phyloP scores from a whole-genome alignment of 1,140 invertebrate species.

The Drosophila auraria region DNA sequence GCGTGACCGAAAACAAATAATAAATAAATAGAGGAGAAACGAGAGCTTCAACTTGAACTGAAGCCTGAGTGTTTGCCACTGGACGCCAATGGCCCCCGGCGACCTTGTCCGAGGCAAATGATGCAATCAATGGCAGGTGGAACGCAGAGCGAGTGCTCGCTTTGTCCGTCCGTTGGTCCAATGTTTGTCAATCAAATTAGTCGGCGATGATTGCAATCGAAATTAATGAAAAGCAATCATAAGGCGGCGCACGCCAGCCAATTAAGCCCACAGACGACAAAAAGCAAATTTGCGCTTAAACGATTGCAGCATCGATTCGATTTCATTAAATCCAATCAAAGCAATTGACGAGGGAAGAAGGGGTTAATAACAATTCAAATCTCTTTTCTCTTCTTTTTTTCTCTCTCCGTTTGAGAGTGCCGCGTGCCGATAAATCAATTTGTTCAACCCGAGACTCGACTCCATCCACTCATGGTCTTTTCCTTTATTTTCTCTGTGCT shows the following conservation, averaged over 20 bases:
- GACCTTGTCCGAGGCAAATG: constrained; percentile 63
- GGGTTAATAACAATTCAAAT: constrained; percentile 64
- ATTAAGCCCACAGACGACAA: constrained; percentile 65
- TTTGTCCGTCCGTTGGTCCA: not conserved
- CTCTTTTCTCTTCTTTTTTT: constrained; percentile 31
- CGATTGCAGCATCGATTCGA: constrained; percentile 69
- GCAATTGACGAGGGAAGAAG: constrained; percentile 33
- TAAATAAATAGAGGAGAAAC: constrained; percentile 46
- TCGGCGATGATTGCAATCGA: constrained; percentile 64
- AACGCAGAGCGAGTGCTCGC: constrained; percentile 8
- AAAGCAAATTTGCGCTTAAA: constrained; percentile 72
- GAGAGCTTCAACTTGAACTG: constrained; percentile 68
- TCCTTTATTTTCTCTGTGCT: constrained; percentile 56
- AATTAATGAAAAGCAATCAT: constrained; percentile 72
- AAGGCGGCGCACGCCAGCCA: constrained; percentile 62
- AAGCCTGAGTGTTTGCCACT: constrained; percentile 50
- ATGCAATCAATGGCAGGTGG: constrained; percentile 53
- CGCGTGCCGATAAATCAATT: constrained; percentile 81
- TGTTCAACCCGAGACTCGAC: constrained; percentile 26
- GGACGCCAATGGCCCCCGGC: constrained; percentile 50
- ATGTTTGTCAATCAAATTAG: constrained; percentile 79
- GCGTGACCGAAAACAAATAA: constrained; percentile 64
- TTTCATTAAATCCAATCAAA: constrained; percentile 77
- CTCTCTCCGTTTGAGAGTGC: constrained; percentile 29
- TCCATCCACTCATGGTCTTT: constrained; percentile 5